phyloP scores from a whole-genome alignment of 2,113 vertebrate species.

The Anhinga anhinga region DNA sequence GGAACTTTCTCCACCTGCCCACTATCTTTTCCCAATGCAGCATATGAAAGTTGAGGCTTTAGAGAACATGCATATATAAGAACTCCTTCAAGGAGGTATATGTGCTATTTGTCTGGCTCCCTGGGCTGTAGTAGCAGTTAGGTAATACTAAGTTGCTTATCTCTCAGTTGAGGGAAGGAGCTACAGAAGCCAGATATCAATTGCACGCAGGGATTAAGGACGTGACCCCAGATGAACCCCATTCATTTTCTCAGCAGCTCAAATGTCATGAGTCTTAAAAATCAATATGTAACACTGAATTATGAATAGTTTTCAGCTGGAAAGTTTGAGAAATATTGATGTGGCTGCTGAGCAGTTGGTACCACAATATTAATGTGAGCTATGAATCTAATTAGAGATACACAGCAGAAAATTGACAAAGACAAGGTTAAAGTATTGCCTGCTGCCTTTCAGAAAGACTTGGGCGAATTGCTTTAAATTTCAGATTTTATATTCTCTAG shows the following conservation, averaged over 20 bases:
- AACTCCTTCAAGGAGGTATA: not conserved
- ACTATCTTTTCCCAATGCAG: not conserved
- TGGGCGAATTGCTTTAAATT: not conserved
- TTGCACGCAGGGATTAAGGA: not conserved
- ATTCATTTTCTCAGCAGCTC: constrained; percentile 46
- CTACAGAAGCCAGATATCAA: not conserved
- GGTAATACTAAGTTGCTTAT: not conserved
- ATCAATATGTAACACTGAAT: constrained; percentile 31
- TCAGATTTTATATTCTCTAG: not conserved
- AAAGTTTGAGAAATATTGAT: constrained; percentile 16
- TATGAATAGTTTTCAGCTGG: constrained; percentile 25
- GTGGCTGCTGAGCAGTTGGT: not conserved
- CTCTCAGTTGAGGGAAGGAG: not conserved
- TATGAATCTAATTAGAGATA: constrained; percentile 31
- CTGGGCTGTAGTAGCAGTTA: not conserved
- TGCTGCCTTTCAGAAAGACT: not conserved
- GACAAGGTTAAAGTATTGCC: constrained; percentile 1
- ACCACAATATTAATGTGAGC: not conserved
- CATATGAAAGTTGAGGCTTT: not conserved
- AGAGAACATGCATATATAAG: not conserved
- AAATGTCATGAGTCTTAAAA: constrained; percentile 23
- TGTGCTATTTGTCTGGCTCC: not conserved
- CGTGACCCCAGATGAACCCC: not conserved
- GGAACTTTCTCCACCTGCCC: not conserved
- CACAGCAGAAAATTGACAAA: not conserved